Evolutionary conservation across 2,888 invertebrate genomes (phyloP).

Genomic region (Eurytoma adleriae): DNA sequence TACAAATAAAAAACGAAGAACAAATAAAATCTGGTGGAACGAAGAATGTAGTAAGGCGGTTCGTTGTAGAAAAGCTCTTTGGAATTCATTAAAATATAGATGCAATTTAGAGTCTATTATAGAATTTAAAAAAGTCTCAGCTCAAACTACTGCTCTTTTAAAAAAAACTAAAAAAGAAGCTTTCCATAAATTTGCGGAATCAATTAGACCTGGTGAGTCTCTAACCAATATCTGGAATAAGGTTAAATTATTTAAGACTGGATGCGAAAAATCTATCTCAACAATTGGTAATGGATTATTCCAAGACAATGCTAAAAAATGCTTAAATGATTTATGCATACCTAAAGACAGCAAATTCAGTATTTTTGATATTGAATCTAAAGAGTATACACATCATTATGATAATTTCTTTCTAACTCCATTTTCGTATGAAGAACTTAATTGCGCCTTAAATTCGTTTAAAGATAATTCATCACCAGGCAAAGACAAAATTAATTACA

Average conservation of each 20-base stretch:
- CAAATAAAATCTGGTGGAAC: constrained; percentile 54
- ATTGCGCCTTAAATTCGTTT: not conserved
- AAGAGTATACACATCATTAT: not conserved
- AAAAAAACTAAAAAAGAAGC: constrained; percentile 42
- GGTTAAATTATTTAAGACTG: constrained; percentile 43
- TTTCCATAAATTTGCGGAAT: constrained; percentile 32
- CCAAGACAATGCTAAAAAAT: not conserved
- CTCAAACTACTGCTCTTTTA: constrained; percentile 26
- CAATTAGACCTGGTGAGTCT: constrained; percentile 16
- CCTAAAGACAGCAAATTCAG: not conserved
- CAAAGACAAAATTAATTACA: constrained; percentile 2
- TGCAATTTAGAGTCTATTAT: constrained; percentile 33
- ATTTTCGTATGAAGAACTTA: constrained; percentile 6
- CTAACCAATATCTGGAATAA: constrained; percentile 44
- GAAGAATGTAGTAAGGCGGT: constrained; percentile 42
- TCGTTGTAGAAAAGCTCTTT: constrained; percentile 43
- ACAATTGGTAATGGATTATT: constrained; percentile 8
- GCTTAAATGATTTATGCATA: not conserved
- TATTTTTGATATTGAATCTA: not conserved
- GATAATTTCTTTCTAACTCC: not conserved
- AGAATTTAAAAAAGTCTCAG: constrained; percentile 42
- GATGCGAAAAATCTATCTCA: not conserved
- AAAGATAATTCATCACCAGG: not conserved
- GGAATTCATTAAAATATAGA: constrained; percentile 36
- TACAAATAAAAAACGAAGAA: not conserved